phyloP scores from a whole-genome alignment of 2,113 vertebrate species.

The Chrysochloris asiatica region DNA sequence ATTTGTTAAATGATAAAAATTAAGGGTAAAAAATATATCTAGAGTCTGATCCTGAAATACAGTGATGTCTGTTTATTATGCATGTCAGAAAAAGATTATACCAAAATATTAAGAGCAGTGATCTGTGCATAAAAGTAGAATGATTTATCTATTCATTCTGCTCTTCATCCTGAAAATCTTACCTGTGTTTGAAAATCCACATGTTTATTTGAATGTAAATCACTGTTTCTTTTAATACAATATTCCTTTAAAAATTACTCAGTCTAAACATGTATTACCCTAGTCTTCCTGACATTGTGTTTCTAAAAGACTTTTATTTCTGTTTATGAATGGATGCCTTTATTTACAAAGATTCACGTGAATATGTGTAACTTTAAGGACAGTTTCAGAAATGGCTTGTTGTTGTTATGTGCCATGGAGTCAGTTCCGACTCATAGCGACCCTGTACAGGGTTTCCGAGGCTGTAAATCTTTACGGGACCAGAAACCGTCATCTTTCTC shows the following conservation, averaged over 20 bases:
- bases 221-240: slow-evolving; percentile 34
- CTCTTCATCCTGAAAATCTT: slow-evolving; percentile 23
- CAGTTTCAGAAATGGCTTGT: slow-evolving; percentile 53
- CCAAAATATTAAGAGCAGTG: not conserved
- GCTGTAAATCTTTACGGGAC: too few relatives aligned
- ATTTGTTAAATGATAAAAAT: slow-evolving; percentile 33
- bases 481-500: too few relatives aligned
- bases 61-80: not conserved
- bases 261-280: slow-evolving; percentile 36
- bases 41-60: not conserved
- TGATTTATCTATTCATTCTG: slow-evolving; percentile 5
- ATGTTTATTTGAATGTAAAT: slow-evolving; percentile 57
- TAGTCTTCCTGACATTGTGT: not conserved
- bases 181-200: slow-evolving; percentile 40
- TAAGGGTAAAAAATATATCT: slow-evolving; percentile 1
- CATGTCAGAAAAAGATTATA: not conserved
- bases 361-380: slow-evolving; percentile 6
- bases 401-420: too few relatives aligned
- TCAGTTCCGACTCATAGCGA: too few relatives aligned
- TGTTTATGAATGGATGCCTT: slow-evolving; percentile 49
- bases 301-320: slow-evolving; percentile 38
- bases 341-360: slow-evolving; percentile 22
- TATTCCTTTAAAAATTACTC: slow-evolving; percentile 48
- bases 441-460: too few relatives aligned
- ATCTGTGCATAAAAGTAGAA: not conserved